These are phyloP conservation scores for Pampus argenteus DNA, from an alignment of 2,797 vertebrate genomes.

Conservation along the genomic window DNA sequence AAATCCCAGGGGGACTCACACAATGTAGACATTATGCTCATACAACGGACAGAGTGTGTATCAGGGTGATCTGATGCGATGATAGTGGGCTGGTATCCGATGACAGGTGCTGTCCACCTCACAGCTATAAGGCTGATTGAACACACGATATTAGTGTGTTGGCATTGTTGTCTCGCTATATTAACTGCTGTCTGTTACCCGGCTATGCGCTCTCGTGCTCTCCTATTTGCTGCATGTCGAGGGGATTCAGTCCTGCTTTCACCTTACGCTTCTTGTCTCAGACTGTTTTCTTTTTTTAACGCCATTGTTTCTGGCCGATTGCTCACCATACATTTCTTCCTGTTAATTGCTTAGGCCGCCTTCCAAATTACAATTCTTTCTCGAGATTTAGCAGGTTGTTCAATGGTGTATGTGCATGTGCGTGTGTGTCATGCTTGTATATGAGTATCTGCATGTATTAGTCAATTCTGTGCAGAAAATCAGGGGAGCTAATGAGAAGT, in stretches of 20 bases:
- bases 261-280: constrained; percentile 30
- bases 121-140: constrained; percentile 55
- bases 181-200: constrained; percentile 52
- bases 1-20: constrained; percentile 16
- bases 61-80: constrained; percentile 35
- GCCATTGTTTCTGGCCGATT: constrained; percentile 39
- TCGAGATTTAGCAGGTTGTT: constrained; percentile 29
- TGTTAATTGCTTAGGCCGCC: constrained; percentile 52
- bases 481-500: constrained; percentile 60
- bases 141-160: constrained; percentile 41
- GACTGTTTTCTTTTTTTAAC: constrained; percentile 21
- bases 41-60: constrained; percentile 19
- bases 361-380: constrained; percentile 48
- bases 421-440: constrained; percentile 10
- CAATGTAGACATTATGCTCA: constrained; percentile 29
- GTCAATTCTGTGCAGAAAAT: constrained; percentile 55
- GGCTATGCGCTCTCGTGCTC: constrained; percentile 8
- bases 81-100: constrained; percentile 32
- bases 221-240: constrained; percentile 39
- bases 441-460: constrained; percentile 22
- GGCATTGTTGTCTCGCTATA: constrained; percentile 47
- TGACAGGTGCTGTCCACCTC: constrained; percentile 48
- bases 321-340: constrained; percentile 40
- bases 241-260: constrained; percentile 33
- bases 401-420: constrained; percentile 28